phyloP scores from a whole-genome alignment of 2,797 vertebrate species.

The Kryptolebias ocellatus region DNA sequence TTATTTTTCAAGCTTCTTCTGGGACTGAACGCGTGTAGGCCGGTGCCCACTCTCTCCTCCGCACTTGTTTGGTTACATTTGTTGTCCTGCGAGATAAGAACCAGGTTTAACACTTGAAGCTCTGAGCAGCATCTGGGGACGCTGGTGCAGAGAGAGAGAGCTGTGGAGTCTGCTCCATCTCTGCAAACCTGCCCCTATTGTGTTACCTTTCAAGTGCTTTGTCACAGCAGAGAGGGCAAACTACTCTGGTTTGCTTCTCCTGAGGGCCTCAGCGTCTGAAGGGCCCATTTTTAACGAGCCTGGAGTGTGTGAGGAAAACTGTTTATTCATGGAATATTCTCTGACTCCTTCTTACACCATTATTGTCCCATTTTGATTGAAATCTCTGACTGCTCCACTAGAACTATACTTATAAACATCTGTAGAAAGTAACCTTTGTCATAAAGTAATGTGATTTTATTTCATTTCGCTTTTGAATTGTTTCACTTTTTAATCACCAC shows the following conservation, averaged over 20 bases:
- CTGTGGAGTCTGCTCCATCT: conserved; percentile 86
- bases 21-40: conserved; percentile 80
- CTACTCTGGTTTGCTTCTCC: conserved; percentile 78
- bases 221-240: conserved; percentile 76
- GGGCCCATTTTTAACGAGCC: conserved; percentile 76
- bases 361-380: conserved; percentile 74
- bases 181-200: conserved; percentile 73
- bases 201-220: conserved; percentile 86
- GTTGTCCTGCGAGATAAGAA: conserved; percentile 83
- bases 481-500: too few species aligned
- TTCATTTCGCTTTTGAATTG: too few species aligned
- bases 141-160: conserved; percentile 48
- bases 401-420: too few species aligned
- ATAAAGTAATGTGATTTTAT: too few species aligned
- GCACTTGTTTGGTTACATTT: conserved; percentile 82
- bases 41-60: conserved; percentile 65
- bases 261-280: conserved; percentile 81
- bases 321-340: conserved; percentile 89
- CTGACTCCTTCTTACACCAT: conserved; percentile 87
- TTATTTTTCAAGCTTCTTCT: conserved; percentile 87
- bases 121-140: conserved; percentile 45
- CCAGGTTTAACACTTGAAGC: conserved; percentile 79
- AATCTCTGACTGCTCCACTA: conserved; percentile 44
- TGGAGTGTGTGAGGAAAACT: conserved; percentile 71
- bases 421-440: too few species aligned